A percentile compares a stretch with the other conserved stretches of the same genome.
Evolutionary conservation across 2,888 invertebrate species (phyloP).

Genomic region (Lottia scabra): DNA sequence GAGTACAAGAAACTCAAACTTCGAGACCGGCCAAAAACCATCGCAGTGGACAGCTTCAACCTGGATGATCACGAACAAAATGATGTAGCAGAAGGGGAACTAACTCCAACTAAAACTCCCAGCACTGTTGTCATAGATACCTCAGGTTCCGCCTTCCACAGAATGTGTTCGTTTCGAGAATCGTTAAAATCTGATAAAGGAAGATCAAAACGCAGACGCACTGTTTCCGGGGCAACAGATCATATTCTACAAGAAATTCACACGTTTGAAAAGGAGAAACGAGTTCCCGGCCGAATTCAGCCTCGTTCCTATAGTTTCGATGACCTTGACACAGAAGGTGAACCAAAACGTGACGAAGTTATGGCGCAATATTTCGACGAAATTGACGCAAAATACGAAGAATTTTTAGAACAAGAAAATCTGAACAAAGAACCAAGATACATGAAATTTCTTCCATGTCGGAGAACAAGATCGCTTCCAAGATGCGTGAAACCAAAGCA

Average conservation of each 20-base stretch:
- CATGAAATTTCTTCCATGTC: slow-evolving; percentile 54
- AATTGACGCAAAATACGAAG: slow-evolving; percentile 58
- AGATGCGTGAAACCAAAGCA: slow-evolving; percentile 43
- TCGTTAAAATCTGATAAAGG: slow-evolving; percentile 73
- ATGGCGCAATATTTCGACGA: slow-evolving; percentile 57
- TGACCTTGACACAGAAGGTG: slow-evolving; percentile 38
- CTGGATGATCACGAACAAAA: slow-evolving; percentile 26
- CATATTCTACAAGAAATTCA: slow-evolving; percentile 54
- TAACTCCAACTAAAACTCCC: slow-evolving; percentile 12
- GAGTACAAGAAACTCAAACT: slow-evolving; percentile 46
- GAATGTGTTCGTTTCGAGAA: slow-evolving; percentile 88
- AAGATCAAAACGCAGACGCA: slow-evolving; percentile 42
- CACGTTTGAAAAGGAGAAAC: slow-evolving; percentile 49
- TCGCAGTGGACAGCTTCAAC: slow-evolving; percentile 39
- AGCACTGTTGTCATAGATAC: slow-evolving; percentile 90
- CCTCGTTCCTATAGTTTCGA: slow-evolving; percentile 58
- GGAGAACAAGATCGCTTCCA: slow-evolving; percentile 56
- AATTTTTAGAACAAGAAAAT: slow-evolving; percentile 48
- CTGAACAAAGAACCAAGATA: slow-evolving; percentile 45
- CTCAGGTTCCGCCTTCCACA: slow-evolving; percentile 87
- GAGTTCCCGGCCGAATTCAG: slow-evolving; percentile 32
- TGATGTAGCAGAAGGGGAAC: slow-evolving; percentile 28
- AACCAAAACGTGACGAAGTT: slow-evolving; percentile 44
- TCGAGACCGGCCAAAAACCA: slow-evolving; percentile 49
- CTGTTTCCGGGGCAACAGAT: slow-evolving; percentile 59